phyloP scores from a whole-genome alignment of 2,113 vertebrate species.

The Acanthisitta chloris region DNA sequence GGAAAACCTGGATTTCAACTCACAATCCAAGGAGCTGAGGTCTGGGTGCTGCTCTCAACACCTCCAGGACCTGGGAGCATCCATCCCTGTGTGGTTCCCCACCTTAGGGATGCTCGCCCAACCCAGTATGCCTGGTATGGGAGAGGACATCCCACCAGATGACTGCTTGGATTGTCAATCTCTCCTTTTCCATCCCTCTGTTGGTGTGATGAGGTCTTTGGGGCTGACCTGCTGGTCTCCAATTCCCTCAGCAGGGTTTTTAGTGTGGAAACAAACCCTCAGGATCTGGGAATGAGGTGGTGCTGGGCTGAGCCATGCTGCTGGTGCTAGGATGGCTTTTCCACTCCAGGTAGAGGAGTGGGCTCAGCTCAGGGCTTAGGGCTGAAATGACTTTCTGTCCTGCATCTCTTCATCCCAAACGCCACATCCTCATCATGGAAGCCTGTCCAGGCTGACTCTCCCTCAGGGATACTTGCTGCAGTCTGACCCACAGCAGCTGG shows the following conservation, averaged over 20 bases:
- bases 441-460: neutral
- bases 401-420: neutral
- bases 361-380: neutral
- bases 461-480: neutral
- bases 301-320: neutral
- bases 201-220: neutral
- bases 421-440: neutral
- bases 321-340: neutral
- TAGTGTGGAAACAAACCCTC: neutral
- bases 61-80: neutral
- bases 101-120: neutral
- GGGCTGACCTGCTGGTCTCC: neutral
- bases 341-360: neutral
- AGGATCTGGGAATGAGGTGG: neutral
- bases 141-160: neutral
- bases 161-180: neutral
- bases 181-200: neutral
- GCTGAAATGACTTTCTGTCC: neutral
- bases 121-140: neutral
- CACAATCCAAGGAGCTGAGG: accelerated
- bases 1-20: neutral
- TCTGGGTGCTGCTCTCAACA: neutral
- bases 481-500: neutral
- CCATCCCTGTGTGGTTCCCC: neutral
- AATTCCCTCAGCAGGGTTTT: neutral